These are phyloP conservation scores for Diaphora mendica DNA, from an alignment of 2,888 invertebrate genomes.

Conservation along the genomic window DNA sequence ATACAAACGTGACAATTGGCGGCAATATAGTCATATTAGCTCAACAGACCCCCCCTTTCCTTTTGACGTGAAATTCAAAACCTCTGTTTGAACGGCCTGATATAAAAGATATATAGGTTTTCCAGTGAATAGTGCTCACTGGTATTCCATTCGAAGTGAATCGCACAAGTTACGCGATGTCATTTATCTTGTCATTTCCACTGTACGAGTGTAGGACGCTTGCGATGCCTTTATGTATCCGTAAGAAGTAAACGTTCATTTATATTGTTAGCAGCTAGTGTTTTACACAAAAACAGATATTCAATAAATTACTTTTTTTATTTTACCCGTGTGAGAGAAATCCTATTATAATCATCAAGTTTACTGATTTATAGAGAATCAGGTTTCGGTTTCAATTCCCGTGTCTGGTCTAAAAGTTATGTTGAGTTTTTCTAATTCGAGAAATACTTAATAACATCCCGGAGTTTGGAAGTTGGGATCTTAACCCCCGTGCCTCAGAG, in stretches of 20 bases:
- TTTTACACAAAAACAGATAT: not conserved
- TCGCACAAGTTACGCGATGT: constrained; percentile 2
- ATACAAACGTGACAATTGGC: no score
- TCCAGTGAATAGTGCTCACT: not conserved
- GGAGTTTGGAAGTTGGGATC: no score
- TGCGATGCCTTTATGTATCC: not conserved
- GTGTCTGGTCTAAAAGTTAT: no score
- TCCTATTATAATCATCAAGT: no score
- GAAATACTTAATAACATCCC: no score
- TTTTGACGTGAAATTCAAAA: no score
- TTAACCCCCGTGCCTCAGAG: no score
- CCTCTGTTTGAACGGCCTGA: not conserved
- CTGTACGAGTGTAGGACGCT: constrained; percentile 5
- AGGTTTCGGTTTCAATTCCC: no score
- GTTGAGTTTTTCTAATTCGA: no score
- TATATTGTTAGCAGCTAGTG: not conserved
- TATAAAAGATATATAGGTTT: not conserved
- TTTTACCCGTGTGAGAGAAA: not conserved
- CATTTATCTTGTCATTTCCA: constrained; percentile 10
- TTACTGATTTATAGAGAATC: no score
- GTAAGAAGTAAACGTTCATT: not conserved
- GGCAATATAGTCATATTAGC: no score
- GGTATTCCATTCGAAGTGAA: constrained; percentile 2
- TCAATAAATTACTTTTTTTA: not conserved
- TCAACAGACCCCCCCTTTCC: no score